Conservation (phyloP, 2,797 vertebrate genomes). For the Xiphophorus birchmanni region DNA sequence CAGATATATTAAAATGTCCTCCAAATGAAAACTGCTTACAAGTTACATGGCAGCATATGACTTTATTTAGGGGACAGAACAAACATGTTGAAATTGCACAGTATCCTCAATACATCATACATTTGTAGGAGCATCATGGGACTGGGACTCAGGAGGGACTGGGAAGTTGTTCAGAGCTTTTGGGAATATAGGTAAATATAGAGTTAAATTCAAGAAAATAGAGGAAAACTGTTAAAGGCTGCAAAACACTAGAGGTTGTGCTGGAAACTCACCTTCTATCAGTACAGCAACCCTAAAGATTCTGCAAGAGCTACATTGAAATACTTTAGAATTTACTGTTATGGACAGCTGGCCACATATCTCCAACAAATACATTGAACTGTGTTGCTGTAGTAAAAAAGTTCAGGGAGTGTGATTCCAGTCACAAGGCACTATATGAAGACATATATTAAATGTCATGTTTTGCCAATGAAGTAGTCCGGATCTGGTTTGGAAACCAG, state of each 20-base stretch:
- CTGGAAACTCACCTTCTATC: not conserved
- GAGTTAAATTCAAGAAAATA: not conserved
- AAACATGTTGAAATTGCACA: not conserved
- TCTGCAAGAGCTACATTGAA: not conserved
- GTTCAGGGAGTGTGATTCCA: not conserved
- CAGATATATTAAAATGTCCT: not conserved
- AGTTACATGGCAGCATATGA: not conserved
- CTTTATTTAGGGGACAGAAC: not conserved
- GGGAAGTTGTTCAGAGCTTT: not conserved
- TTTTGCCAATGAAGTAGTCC: not conserved
- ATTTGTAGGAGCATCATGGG: not conserved
- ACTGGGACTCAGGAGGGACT: not conserved
- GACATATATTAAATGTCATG: not conserved
- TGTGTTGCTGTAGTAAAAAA: not conserved
- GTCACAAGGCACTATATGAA: not conserved
- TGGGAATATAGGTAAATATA: not conserved
- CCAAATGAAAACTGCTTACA: not conserved
- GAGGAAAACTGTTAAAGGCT: not conserved
- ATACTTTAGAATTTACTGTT: not conserved
- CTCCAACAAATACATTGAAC: not conserved
- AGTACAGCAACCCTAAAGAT: not conserved
- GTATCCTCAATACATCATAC: not conserved
- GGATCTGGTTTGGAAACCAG: slow-evolving; percentile 1
- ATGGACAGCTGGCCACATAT: not conserved
- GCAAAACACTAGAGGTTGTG: not conserved